Evolutionary conservation across 2,888 invertebrate species (phyloP), one percentile per base, ranked within the genome.

Genomic region (Trichacis sp.): DNA sequence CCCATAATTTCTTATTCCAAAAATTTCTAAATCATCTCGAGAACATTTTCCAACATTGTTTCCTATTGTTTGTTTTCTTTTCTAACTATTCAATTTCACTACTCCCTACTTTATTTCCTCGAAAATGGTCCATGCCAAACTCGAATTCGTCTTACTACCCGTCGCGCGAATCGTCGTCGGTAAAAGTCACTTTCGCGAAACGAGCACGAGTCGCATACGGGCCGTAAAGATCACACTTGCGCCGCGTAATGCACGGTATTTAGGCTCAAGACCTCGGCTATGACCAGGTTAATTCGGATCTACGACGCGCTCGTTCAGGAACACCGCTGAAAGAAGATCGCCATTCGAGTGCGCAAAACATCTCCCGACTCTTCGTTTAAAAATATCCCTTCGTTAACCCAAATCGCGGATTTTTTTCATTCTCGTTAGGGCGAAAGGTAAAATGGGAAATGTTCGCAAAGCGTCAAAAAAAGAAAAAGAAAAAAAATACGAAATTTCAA

Each of bases 211-310:
- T 51, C 51, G 42, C 30, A 24, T 40, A 40, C 38, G 29, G 29
- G 40, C 42, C 42, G 51, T 42, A 51, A 50, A 50, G 36, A 36
- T 50, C 20, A 36, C 50, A 50, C 50, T 50, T 38, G 36, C 38
- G 19, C 47, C 38, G 40, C 40, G 38, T 50, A 50, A 50, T 50
- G 20, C 14, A 38, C 20, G 38, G 50, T 50, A 50, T 50, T 50
- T 38, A 46, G 46, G 46, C 24, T n/a, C 46, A 12, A n/a, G 46
- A 18, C 50, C 12, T 38, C 18, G 24, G 50, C 38, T 36, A 38
- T 11, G 24, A 14, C 19, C 19, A 4, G 36, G 33, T 50, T 50
- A 38, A 50, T 50, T 50, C 19, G 50, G 17, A 50, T 50, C 50
- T 38, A 19, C 50, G 4, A 50, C 12, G 20, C 2, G 14, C 43